Evolutionary conservation across 2,113 vertebrate genomes (phyloP).

Genomic region (Oncorhynchus gorbuscha): DNA sequence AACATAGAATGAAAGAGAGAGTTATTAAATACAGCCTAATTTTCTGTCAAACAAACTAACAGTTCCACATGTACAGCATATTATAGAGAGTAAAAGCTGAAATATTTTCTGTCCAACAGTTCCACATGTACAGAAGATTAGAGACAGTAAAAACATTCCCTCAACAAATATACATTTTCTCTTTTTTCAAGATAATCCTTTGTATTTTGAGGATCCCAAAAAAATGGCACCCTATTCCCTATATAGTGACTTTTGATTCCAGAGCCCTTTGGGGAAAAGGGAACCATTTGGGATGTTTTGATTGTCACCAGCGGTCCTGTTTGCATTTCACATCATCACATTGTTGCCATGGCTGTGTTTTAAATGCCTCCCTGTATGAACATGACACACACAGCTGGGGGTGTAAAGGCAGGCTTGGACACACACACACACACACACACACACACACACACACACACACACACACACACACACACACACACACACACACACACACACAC

Average conservation of each 20-base stretch:
- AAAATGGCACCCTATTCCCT: constrained; percentile 7
- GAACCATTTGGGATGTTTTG: too few relatives aligned
- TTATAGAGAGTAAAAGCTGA: neutral
- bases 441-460: too few relatives aligned
- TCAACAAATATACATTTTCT: neutral
- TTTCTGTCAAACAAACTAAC: neutral
- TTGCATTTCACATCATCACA: constrained; percentile 68
- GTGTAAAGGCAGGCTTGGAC: too few relatives aligned
- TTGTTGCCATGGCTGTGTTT: constrained; percentile 48
- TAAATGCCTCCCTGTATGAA: constrained; percentile 42
- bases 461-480: too few relatives aligned
- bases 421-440: too few relatives aligned
- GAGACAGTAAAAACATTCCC: neutral
- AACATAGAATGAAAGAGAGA: too few relatives aligned
- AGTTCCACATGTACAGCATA: neutral
- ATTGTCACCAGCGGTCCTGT: constrained; percentile 40
- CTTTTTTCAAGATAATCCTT: constrained; percentile 12
- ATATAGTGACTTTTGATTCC: too few relatives aligned
- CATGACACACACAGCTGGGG: too few relatives aligned
- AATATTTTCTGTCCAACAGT: neutral
- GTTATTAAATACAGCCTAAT: too few relatives aligned
- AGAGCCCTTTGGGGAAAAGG: too few relatives aligned
- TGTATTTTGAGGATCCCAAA: too few relatives aligned
- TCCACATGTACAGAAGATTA: neutral
- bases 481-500: too few relatives aligned